Percentiles rank a stretch among this genome's conserved stretches.
phyloP scores from a whole-genome alignment of 2,888 invertebrate species.

The Drosophila diplacantha region DNA sequence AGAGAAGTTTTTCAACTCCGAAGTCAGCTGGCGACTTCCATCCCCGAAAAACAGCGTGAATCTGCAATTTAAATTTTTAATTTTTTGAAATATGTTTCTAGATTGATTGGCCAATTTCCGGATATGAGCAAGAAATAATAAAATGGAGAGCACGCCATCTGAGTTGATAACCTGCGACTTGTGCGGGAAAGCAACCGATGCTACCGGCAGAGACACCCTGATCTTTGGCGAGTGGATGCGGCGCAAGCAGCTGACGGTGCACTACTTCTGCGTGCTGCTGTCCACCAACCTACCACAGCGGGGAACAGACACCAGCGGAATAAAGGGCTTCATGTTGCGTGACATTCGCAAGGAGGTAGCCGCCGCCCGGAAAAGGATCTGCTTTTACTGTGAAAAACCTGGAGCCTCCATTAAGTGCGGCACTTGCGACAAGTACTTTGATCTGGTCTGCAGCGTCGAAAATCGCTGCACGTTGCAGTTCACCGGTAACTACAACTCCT shows the following conservation, averaged over 20 bases:
- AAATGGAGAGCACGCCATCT: neutral
- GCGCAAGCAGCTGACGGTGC: constrained; percentile 56
- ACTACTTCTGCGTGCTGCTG: constrained; percentile 80
- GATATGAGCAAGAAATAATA: neutral
- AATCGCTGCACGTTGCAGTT: constrained; percentile 63
- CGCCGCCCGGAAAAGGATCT: constrained; percentile 73
- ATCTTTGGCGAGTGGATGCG: constrained; percentile 73
- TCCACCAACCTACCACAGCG: constrained; percentile 84
- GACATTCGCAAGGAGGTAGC: constrained; percentile 85
- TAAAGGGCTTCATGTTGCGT: constrained; percentile 84
- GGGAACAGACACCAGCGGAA: constrained; percentile 84
- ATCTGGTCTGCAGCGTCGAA: constrained; percentile 61
- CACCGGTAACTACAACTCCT: constrained; percentile 58
- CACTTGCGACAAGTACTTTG: constrained; percentile 65
- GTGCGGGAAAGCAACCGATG: constrained; percentile 15
- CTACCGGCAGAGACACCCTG: constrained; percentile 36
- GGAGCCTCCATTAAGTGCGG: constrained; percentile 65
- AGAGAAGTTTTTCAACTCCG: too few species aligned
- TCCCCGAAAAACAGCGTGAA: neutral
- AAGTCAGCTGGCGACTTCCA: neutral
- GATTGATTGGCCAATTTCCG: neutral
- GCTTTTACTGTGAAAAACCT: constrained; percentile 58
- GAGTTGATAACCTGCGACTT: constrained; percentile 26
- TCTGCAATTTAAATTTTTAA: too few species aligned
- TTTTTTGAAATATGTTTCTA: neutral